Evolutionary conservation across 2,888 invertebrate genomes (phyloP).

Genomic region (Desoria tigrina): DNA sequence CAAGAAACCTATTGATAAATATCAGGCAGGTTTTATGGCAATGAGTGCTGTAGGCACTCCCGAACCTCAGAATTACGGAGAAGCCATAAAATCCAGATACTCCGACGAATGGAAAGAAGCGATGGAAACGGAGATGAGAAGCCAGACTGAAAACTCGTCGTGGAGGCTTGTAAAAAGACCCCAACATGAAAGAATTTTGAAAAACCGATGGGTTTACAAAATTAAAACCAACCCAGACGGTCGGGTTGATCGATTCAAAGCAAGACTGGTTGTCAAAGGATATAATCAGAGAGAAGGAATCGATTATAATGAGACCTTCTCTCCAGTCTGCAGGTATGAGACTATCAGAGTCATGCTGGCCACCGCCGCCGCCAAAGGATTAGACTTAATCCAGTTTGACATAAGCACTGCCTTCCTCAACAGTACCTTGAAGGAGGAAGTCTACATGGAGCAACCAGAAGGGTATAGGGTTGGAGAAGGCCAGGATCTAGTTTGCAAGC

Average conservation of each 20-base stretch:
- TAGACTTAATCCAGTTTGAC: constrained; percentile 22
- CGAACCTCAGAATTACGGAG: neutral
- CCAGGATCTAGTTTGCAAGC: too few species aligned
- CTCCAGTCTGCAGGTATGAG: constrained; percentile 26
- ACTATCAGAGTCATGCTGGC: constrained; percentile 14
- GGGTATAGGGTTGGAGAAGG: neutral
- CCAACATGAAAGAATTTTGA: constrained; percentile 5
- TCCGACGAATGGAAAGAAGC: constrained; percentile 5
- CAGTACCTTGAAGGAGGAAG: constrained; percentile 21
- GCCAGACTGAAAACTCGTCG: neutral
- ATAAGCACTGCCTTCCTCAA: too few species aligned
- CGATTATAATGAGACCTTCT: constrained; percentile 31
- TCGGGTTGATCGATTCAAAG: constrained; percentile 20
- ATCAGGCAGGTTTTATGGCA: neutral
- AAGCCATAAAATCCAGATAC: neutral
- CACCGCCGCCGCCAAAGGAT: constrained; percentile 18
- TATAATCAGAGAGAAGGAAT: constrained; percentile 24
- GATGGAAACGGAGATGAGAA: constrained; percentile 5
- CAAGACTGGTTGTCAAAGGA: constrained; percentile 21
- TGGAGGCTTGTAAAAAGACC: neutral
- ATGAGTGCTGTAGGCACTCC: neutral
- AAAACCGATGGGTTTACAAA: constrained; percentile 26
- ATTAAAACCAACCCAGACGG: constrained; percentile 24
- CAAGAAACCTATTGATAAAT: too few species aligned
- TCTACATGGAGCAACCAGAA: constrained; percentile 26